Base-by-base conservation (phyloP, 1,140 invertebrate genomes). In the Brachionus koreanus region DNA sequence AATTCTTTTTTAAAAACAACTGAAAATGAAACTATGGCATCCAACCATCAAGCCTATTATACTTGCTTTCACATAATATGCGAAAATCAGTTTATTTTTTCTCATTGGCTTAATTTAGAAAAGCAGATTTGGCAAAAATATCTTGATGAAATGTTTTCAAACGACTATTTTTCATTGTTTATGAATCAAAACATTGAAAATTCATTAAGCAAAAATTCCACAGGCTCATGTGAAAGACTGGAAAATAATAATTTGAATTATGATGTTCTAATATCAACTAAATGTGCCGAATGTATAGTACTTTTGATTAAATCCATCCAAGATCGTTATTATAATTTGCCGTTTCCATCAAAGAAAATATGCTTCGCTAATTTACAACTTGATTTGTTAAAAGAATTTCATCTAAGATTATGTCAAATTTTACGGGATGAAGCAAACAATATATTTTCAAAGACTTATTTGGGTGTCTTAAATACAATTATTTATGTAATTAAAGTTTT, bases 61-160 rank as follows among this genome's bases (percentile, higher is more conserved):
- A 61, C 76, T 12, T 57, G 29, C 10, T 19, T 79, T 19, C 49
- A 79, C 25, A 37, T 79, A 13, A 61, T 79, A 37, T 79, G 76
- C 42, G 61, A 65, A 37, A 39, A 65, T 5, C 7, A 12, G 5
- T 37, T 61, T 19, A 33, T 79, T 23, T 79, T 63, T 65, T 12
- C 49, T 5, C 46, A 61, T 35, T 79, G 76, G 76, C 10, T 79
- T n/a, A 79, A 49, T 57, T 35, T 79, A 6, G 76, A 79, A 19
- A 57, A 43, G 39, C 76, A 79, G 25, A 29, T 79, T 37, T 57
- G 76, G 33, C 76, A 79, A 65, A 79, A 79, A 43, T 42, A 79
- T 23, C 29, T 79, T 2, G 76, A 79, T 65, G 35, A 19, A 23
- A 79, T 79, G 61, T 79, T 79, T 79, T 57, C 76, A 29, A 79